Conservation (phyloP, 2,113 vertebrate genomes). For the Eurystomus gularis region DNA sequence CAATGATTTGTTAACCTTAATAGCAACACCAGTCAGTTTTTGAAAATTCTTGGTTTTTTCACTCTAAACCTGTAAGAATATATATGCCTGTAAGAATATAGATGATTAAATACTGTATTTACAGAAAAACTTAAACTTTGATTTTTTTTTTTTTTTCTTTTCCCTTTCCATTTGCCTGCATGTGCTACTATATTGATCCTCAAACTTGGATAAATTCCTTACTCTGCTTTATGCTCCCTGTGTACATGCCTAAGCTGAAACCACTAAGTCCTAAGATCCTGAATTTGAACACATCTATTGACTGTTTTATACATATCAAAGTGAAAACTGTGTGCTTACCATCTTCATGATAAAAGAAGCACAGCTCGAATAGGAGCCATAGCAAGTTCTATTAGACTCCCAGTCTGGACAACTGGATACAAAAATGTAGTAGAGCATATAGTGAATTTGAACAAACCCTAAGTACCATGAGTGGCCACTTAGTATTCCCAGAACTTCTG, state of each 20-base stretch:
- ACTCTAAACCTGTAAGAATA: background rate
- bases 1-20: background rate
- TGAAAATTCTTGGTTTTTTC: background rate
- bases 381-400: background rate
- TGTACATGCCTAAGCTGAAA: background rate
- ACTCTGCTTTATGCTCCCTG: background rate
- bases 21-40: background rate
- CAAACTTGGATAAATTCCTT: background rate
- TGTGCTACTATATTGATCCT: background rate
- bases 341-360: background rate
- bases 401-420: background rate
- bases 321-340: background rate
- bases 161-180: background rate
- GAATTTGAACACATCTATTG: background rate
- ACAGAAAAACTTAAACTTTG: background rate
- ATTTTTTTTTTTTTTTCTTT: rapidly evolving
- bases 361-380: background rate
- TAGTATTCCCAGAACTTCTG: background rate
- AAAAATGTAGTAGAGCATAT: background rate
- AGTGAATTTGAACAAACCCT: background rate
- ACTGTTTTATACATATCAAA: background rate
- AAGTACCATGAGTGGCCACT: background rate
- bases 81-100: background rate
- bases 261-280: background rate
- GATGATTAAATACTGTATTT: background rate